Base-by-base conservation (phyloP, 2,797 vertebrate species). In the Platyrinchus mystaceus region DNA sequence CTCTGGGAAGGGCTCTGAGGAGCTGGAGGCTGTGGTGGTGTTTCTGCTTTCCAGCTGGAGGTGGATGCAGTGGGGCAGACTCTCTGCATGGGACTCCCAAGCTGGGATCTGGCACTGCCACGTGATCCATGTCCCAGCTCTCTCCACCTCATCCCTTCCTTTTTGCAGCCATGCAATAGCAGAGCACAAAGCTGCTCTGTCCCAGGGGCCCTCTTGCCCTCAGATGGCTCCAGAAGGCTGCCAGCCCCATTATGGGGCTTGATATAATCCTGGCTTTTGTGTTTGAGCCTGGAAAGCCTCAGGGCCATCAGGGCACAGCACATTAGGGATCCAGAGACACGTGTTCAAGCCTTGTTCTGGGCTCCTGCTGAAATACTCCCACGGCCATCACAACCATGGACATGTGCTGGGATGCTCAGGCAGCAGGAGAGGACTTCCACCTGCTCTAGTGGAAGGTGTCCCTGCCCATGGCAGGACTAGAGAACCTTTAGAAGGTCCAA, bases 261-360 rank as follows among this genome's bases (percentile, higher is more conserved):
- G 66, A 56, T 91, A 74, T 90, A 94, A 88, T 80, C 88, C 73
- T 17, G 58, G 44, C 9, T 80, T 91, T 92, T 60, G 64, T 12
- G 4, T 58, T 67, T 19, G 19, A 66, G 50, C 24, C 82, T 84
- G 60, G 50, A 87, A 87, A 85, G 52, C 62, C 90, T 84, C 60
- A 0, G 1, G 11, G 91, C 84, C 17, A 0, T 80, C 24, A 7
- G 52, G 93, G 58, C 77, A 67, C 32, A 15, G 86, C 43, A 11
- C 60, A 0, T 18, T 4, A 32, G 58, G 81, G 89, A 41, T 84
- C 6, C 55, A 0, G 28, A n/a, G 84, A 55, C 10, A 15, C 2
- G 2, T 22, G n/a, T 84, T 56, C 7, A 3, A 30, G 58, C 89
- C 79, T 86, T 81, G 44, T 66, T 78, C 66, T 59, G 88, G 43